These are phyloP conservation scores for Bos indicus DNA, from an alignment of 2,113 vertebrate genomes.

Conservation along the genomic window DNA sequence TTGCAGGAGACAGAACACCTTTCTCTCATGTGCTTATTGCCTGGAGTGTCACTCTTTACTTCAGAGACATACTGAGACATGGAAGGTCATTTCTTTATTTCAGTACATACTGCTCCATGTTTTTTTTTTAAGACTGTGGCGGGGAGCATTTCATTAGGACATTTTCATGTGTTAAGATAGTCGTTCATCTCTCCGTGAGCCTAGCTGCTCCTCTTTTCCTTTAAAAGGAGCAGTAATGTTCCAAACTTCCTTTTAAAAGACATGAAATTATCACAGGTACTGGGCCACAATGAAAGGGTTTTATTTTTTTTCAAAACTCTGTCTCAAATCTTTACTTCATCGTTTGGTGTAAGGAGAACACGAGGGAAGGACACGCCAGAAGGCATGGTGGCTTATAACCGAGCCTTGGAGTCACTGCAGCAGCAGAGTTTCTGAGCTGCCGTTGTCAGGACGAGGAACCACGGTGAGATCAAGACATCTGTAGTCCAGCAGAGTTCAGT, in stretches of 20 bases:
- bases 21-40: not conserved
- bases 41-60: not conserved
- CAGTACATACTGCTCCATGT: conserved; percentile 12
- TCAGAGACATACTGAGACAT: not conserved
- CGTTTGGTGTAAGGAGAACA: not conserved
- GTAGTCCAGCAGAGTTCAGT: not conserved
- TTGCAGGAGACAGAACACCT: not conserved
- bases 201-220: not conserved
- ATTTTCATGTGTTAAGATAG: not conserved
- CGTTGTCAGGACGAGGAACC: not conserved
- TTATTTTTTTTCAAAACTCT: not conserved
- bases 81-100: conserved; percentile 62
- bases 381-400: not conserved
- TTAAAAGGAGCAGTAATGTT: not conserved
- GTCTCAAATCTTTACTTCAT: not conserved
- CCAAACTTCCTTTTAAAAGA: not conserved
- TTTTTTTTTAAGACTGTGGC: not conserved
- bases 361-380: not conserved
- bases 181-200: not conserved
- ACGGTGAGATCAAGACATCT: not conserved
- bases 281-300: conserved; percentile 35
- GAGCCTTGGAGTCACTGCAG: not conserved
- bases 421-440: not conserved
- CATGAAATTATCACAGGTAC: conserved; percentile 11
- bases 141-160: not conserved